phyloP scores from a whole-genome alignment of 2,888 invertebrate genomes.

The Blera fallax region DNA sequence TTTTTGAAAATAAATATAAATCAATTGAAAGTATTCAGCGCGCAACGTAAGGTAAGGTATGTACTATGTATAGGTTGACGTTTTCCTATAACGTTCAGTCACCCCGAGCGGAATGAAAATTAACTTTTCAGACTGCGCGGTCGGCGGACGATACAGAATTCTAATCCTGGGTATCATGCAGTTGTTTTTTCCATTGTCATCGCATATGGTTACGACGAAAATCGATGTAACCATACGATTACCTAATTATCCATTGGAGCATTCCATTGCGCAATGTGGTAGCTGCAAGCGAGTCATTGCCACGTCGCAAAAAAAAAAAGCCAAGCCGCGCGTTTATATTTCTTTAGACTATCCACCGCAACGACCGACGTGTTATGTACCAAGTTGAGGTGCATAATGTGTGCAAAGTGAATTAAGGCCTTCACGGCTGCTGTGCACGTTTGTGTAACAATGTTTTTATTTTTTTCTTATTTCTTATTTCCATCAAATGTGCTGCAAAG shows the following conservation, averaged over 20 bases:
- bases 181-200: neutral
- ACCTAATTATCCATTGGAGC: constrained; percentile 48
- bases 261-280: constrained; percentile 36
- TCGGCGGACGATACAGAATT: neutral
- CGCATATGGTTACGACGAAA: constrained; percentile 5
- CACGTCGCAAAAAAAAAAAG: constrained; percentile 33
- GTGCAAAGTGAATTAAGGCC: constrained; percentile 44
- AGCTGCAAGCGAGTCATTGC: constrained; percentile 33
- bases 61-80: too few relatives aligned
- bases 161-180: neutral
- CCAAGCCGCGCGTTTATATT: neutral
- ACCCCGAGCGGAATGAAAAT: constrained; percentile 29
- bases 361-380: constrained; percentile 13
- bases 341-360: neutral
- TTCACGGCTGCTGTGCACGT: constrained; percentile 48
- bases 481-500: constrained; percentile 7
- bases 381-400: constrained; percentile 29
- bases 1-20: neutral
- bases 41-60: too few relatives aligned
- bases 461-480: constrained; percentile 3
- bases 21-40: neutral
- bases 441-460: constrained; percentile 28
- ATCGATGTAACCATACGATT: constrained; percentile 24
- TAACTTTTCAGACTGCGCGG: constrained; percentile 4
- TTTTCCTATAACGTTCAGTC: constrained; percentile 13